Base-by-base conservation (phyloP, 2,888 invertebrate genomes). In the Ormyrus thymus region DNA sequence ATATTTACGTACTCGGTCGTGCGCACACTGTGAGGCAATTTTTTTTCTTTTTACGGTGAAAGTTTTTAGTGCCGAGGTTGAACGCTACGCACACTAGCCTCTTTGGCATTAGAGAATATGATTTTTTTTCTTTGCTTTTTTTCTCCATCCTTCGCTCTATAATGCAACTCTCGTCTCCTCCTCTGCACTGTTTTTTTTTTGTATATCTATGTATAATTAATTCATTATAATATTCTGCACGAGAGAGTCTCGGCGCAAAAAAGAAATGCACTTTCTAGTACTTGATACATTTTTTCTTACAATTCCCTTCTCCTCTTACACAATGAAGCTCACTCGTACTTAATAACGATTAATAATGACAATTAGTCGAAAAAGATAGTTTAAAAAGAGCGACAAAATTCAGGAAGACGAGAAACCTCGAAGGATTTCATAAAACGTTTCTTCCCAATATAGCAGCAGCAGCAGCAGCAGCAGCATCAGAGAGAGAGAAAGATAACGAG, bases 21-120 rank as follows among this genome's bases (percentile, higher is more conserved):
- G 81, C 80, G 81, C 73, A 79, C 82, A 83, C 81, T 81, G 81
- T 80, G 82, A 83, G 82, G 83, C 83, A 81, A 78, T 77, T 75
- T 78, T 68, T 76, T 76, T 78, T 68, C 7, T 70, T 62, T 74
- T 58, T 76, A 76, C 69, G 74, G 69, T 78, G 80, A 76, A 76
- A 80, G 76, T 79, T 66, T 81, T 70, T 82, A 80, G 80, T 79
- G 83, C 81, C 80, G 81, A 83, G 82, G 83, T 83, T 84, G 82
- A 84, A 77, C 82, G 81, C 82, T 82, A 78, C 79, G 78, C 81
- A 75, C 79, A 79, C 78, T 80, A 78, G 81, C 78, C 79, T 82
- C 82, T 82, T 82, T 82, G 82, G 80, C 82, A 82, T 80, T 76
- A 80, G 76, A 76, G 79, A 81, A 80, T 75, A 64, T 75, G 77